Conservation (phyloP, 2,797 vertebrate genomes). For the Oreortyx pictus region DNA sequence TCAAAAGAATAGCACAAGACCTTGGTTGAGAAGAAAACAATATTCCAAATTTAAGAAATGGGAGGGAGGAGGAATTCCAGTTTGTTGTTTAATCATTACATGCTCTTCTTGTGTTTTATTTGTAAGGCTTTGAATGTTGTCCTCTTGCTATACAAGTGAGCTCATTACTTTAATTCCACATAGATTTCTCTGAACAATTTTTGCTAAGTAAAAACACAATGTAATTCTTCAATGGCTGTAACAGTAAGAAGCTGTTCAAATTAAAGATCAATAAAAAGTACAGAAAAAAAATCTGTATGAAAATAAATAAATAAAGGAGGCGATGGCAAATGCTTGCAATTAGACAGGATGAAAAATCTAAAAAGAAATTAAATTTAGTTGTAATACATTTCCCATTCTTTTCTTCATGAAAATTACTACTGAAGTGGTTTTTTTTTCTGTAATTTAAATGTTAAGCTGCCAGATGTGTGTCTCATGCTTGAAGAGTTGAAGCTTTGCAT, state of each 20-base stretch:
- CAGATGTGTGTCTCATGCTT: slow-evolving; percentile 99
- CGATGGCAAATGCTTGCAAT: slow-evolving; percentile 85
- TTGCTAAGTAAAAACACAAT: slow-evolving; percentile 73
- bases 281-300: slow-evolving; percentile 72
- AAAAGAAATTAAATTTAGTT: slow-evolving; percentile 92
- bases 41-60: slow-evolving; percentile 53
- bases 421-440: slow-evolving; percentile 87
- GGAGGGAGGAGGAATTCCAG: slow-evolving; percentile 49
- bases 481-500: slow-evolving; percentile 99
- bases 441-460: slow-evolving; percentile 99
- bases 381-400: slow-evolving; percentile 91
- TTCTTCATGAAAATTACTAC: slow-evolving; percentile 92
- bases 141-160: slow-evolving; percentile 71
- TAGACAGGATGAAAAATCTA: slow-evolving; percentile 90
- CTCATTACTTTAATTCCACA: slow-evolving; percentile 73
- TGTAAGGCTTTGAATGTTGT: slow-evolving; percentile 57
- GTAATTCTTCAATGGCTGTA: slow-evolving; percentile 71
- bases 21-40: slow-evolving; percentile 27
- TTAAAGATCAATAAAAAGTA: slow-evolving; percentile 82
- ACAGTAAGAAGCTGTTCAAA: slow-evolving; percentile 72
- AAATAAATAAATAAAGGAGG: slow-evolving; percentile 79
- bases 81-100: slow-evolving; percentile 54
- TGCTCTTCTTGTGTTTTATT: slow-evolving; percentile 66
- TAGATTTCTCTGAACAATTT: slow-evolving; percentile 75
- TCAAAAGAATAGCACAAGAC: slow-evolving; percentile 44